phyloP scores from a whole-genome alignment of 2,797 vertebrate species.

The Mormyrus hasselquistii region DNA sequence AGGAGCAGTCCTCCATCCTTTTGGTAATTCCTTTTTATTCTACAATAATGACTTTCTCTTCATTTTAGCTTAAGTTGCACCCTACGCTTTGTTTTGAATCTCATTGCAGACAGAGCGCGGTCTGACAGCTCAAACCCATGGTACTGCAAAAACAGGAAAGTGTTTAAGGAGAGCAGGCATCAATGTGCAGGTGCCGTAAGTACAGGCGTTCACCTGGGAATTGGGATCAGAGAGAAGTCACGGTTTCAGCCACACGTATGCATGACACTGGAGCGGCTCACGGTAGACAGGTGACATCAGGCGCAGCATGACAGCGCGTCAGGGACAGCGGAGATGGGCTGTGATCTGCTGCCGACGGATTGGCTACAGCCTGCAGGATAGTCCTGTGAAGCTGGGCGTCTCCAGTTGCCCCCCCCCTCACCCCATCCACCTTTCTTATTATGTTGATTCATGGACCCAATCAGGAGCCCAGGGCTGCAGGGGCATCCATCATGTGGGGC shows the following conservation, averaged over 20 bases:
- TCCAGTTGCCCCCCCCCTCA: slow-evolving; percentile 44
- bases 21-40: background rate
- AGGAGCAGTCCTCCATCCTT: background rate
- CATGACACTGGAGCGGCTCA: background rate
- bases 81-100: background rate
- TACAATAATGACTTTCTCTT: background rate
- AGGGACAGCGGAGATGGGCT: background rate
- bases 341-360: slow-evolving; percentile 17
- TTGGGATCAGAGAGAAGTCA: background rate
- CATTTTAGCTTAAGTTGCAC: background rate
- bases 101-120: background rate
- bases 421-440: background rate
- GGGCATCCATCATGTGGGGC: slow-evolving; percentile 59
- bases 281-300: background rate
- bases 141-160: background rate
- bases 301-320: no score
- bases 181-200: background rate
- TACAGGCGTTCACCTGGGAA: background rate
- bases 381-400: slow-evolving; percentile 50
- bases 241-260: background rate
- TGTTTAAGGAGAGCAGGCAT: background rate
- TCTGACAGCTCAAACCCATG: background rate
- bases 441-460: slow-evolving; percentile 74
- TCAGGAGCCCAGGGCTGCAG: slow-evolving; percentile 50
- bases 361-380: slow-evolving; percentile 42